A percentile compares a stretch with the other conserved stretches of the same genome.
These are phyloP conservation scores for Drosophila phalerata DNA, from an alignment of 2,888 invertebrate species.

Conservation along the genomic window DNA sequence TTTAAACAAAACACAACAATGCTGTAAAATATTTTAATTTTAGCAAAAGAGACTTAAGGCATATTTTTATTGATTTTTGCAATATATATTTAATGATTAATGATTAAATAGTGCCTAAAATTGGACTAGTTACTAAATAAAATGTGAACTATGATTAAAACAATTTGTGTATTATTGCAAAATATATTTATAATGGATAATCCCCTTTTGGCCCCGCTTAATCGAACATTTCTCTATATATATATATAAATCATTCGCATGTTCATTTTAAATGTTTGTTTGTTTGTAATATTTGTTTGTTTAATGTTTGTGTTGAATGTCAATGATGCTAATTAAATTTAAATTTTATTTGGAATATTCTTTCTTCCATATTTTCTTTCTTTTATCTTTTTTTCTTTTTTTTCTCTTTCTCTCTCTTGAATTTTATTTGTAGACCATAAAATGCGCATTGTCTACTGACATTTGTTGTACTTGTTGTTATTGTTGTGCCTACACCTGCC, in stretches of 20 bases:
- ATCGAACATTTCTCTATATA: constrained; percentile 2
- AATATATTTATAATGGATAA: not conserved
- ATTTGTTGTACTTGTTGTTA: constrained; percentile 66
- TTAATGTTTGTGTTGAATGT: constrained; percentile 37
- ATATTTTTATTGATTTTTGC: constrained; percentile 74
- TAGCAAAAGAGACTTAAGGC: constrained; percentile 70
- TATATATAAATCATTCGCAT: constrained; percentile 43
- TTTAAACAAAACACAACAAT: constrained; percentile 41
- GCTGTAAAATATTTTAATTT: constrained; percentile 72
- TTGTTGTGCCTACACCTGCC: constrained; percentile 65
- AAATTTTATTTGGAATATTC: constrained; percentile 33
- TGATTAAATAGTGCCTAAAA: constrained; percentile 53
- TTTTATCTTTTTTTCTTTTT: constrained; percentile 48
- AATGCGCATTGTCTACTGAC: constrained; percentile 65
- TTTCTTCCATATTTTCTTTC: constrained; percentile 40
- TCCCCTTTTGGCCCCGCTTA: constrained; percentile 22
- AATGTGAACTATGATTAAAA: constrained; percentile 63
- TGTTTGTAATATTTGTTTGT: constrained; percentile 40
- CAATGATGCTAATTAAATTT: constrained; percentile 43
- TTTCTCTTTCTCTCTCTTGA: constrained; percentile 44
- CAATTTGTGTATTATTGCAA: constrained; percentile 68
- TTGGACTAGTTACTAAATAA: constrained; percentile 59
- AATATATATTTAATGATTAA: constrained; percentile 56
- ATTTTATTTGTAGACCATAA: constrained; percentile 84
- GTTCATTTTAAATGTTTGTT: constrained; percentile 28